Percentiles rank a stretch among this genome's conserved stretches.
phyloP scores from a whole-genome alignment of 2,888 invertebrate genomes.

The Orthosia gracilis region DNA sequence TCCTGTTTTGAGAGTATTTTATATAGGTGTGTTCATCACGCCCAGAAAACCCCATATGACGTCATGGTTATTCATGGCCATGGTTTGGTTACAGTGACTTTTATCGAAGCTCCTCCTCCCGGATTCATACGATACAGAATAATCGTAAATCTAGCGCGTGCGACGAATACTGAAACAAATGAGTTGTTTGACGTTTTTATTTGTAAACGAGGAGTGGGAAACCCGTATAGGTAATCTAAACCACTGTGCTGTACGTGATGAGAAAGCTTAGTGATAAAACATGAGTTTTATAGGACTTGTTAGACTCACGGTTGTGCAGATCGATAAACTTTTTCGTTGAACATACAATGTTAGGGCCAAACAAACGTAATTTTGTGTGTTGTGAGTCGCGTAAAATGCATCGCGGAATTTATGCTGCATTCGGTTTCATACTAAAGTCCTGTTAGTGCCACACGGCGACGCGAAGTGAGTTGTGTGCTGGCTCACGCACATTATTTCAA shows the following conservation, averaged over 20 bases:
- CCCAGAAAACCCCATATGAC: slow-evolving; percentile 33
- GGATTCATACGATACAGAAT: slow-evolving; percentile 75
- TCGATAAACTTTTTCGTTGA: too few relatives aligned
- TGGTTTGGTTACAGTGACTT: slow-evolving; percentile 40
- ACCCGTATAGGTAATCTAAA: slow-evolving; percentile 84
- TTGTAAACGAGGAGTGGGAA: slow-evolving; percentile 77
- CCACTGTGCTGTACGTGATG: slow-evolving; percentile 85
- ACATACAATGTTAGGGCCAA: too few relatives aligned
- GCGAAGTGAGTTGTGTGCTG: too few relatives aligned
- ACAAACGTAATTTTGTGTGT: too few relatives aligned
- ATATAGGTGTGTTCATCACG: neutral
- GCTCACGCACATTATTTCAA: too few relatives aligned
- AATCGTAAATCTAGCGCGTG: slow-evolving; percentile 86
- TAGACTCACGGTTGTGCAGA: slow-evolving; percentile 8
- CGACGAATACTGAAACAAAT: slow-evolving; percentile 77
- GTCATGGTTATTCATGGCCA: slow-evolving; percentile 45
- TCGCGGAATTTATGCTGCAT: too few relatives aligned
- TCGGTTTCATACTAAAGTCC: too few relatives aligned
- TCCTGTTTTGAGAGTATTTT: too few relatives aligned
- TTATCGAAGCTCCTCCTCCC: slow-evolving; percentile 68
- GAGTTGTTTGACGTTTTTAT: slow-evolving; percentile 70
- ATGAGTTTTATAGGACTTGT: slow-evolving; percentile 38
- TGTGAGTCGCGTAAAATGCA: too few relatives aligned
- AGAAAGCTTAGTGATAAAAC: slow-evolving; percentile 77
- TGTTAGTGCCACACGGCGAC: too few relatives aligned